These are phyloP conservation scores for Siniperca scherzeri DNA, from an alignment of 2,797 vertebrate genomes.

Conservation along the genomic window DNA sequence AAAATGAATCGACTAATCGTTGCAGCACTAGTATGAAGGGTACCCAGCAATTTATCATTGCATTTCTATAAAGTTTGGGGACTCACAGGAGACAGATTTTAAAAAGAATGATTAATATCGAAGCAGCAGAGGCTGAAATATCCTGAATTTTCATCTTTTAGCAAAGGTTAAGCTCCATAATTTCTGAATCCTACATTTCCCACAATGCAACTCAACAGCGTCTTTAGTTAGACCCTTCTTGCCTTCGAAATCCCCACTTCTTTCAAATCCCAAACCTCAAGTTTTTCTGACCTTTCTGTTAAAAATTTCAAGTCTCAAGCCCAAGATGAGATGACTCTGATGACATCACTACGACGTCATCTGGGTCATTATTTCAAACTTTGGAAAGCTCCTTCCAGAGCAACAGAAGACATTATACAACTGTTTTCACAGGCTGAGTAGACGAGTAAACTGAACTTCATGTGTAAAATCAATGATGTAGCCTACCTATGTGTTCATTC, in stretches of 20 bases:
- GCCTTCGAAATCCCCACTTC: neutral
- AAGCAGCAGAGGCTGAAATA: neutral
- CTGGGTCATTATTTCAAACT: neutral
- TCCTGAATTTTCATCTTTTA: neutral
- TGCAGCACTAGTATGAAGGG: neutral
- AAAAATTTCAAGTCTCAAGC: neutral
- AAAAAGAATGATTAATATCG: neutral
- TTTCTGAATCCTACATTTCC: neutral
- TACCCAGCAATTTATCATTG: neutral
- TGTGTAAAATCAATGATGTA: neutral
- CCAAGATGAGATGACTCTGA: neutral
- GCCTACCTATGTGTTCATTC: constrained; percentile 15
- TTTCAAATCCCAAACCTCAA: neutral
- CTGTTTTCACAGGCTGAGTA: neutral
- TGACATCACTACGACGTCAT: neutral
- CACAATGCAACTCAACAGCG: neutral
- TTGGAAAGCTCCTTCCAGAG: neutral
- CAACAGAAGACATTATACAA: neutral
- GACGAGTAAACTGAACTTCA: neutral
- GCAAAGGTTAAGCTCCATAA: neutral
- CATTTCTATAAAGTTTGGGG: neutral
- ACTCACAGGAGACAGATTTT: neutral
- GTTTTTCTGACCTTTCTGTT: neutral
- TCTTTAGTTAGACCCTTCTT: neutral
- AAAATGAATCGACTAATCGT: neutral